phyloP scores from a whole-genome alignment of 2,113 vertebrate species.

The Alosa alosa region DNA sequence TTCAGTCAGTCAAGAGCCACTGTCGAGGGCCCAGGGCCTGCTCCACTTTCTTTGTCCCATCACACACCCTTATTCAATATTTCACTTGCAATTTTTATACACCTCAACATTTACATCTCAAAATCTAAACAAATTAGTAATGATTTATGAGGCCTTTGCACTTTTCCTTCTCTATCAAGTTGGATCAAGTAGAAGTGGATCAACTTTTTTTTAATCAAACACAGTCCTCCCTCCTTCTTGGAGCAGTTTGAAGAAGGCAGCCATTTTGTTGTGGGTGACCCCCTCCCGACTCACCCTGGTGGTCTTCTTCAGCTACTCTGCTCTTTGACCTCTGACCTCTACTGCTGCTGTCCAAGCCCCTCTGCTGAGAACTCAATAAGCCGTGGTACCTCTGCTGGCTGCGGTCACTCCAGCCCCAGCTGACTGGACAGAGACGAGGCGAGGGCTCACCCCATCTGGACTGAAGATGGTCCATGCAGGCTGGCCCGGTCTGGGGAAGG shows the following conservation, averaged over 20 bases:
- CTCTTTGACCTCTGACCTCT: slow-evolving; percentile 61
- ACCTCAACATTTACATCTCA: neutral
- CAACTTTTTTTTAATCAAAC: neutral
- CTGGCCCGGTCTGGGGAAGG: neutral
- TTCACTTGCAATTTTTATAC: neutral
- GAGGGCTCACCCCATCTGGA: slow-evolving; percentile 37
- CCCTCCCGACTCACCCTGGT: slow-evolving; percentile 53
- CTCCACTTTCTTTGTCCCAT: neutral
- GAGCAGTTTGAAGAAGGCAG: neutral
- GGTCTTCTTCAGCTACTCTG: slow-evolving; percentile 59
- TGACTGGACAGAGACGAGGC: slow-evolving; percentile 53
- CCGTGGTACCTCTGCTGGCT: slow-evolving; percentile 43
- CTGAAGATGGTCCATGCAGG: neutral
- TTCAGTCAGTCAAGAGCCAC: slow-evolving; percentile 38
- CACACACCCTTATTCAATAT: neutral
- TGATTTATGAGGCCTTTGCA: neutral
- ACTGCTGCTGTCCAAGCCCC: slow-evolving; percentile 48
- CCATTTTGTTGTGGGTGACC: neutral
- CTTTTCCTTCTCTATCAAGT: neutral
- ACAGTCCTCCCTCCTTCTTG: neutral
- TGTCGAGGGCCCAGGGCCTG: slow-evolving; percentile 30
- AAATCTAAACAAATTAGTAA: neutral
- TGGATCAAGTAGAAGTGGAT: neutral
- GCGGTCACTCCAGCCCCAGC: slow-evolving; percentile 35
- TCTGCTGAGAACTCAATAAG: slow-evolving; percentile 59